Evolutionary conservation across 2,113 vertebrate species (phyloP), one percentile per base, ranked within the genome.

Genomic region (Sitta europaea): DNA sequence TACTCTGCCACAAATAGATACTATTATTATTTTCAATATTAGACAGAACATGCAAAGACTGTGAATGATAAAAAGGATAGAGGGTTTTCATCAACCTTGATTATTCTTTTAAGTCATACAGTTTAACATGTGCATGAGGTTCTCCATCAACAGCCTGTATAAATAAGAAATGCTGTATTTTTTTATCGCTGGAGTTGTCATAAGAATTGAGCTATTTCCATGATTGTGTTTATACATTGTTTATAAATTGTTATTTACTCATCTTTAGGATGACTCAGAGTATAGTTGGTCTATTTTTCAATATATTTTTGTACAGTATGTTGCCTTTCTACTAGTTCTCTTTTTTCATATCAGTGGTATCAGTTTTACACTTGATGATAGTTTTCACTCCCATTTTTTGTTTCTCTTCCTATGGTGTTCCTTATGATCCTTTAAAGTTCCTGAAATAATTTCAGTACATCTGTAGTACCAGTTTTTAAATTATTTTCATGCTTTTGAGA

Each of bases 221-320:
- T 86, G 43, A 63, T 23, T 77, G 35, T 76, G 35, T 88, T 95
- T 78, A 55, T 35, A 81, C n/a, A n/a, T n/a, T n/a, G n/a, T n/a
- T n/a, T n/a, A n/a, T n/a, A 65, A 91, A 75, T 50, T 87, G 80
- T 71, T 96, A 63, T 58, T 93, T 90, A 40, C 47, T 91, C 36
- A 76, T 96, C 77, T 90, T 86, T n/a, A 65, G 84, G 83, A 89
- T 95, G 94, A 95, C 86, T 95, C 91, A 88, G 68, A 84, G 36
- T 72, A n/a, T 70, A 83, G 45, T 47, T 82, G 77, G 62, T 61
- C 54, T 90, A 54, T 91, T 83, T 88, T 58, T 85, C 82, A 82
- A 89, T 18, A 21, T 61, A 42, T 47, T 92, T 90, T 82, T 90
- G 33, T 40, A 87, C 89, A 95, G 84, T 89, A 53, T 36, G 9